phyloP scores from a whole-genome alignment of 2,797 vertebrate genomes.

The Tapera naevia region DNA sequence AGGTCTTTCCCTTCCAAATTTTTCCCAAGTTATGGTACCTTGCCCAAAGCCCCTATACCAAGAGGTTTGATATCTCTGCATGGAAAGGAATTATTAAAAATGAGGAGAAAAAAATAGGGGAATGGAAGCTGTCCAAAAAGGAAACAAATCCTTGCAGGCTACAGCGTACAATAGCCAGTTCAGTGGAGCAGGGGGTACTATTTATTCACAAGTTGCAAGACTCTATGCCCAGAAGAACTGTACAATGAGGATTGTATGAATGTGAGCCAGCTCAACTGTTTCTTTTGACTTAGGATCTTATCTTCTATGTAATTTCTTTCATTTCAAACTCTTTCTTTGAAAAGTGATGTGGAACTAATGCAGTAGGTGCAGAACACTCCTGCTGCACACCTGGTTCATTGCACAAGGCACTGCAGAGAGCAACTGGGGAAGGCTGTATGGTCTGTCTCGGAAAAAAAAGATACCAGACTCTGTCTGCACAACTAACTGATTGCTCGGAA shows the following conservation, averaged over 20 bases:
- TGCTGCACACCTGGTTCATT: not conserved
- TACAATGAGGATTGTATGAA: not conserved
- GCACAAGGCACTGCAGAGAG: not conserved
- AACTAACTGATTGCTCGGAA: not conserved
- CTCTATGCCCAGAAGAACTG: not conserved
- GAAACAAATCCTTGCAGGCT: not conserved
- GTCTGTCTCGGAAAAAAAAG: not conserved
- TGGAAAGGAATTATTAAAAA: not conserved
- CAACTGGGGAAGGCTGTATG: not conserved
- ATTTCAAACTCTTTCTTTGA: not conserved
- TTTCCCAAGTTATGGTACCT: not conserved
- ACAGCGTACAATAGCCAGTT: not conserved
- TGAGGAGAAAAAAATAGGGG: not conserved
- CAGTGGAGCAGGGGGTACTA: not conserved
- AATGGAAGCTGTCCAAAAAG: not conserved
- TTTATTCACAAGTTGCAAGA: not conserved
- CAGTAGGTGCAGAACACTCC: not conserved
- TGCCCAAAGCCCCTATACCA: not conserved
- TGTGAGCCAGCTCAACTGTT: not conserved
- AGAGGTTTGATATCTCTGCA: not conserved
- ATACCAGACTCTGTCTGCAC: not conserved
- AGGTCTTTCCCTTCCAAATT: not conserved
- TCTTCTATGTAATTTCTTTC: not conserved
- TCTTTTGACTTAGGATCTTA: not conserved
- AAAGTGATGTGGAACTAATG: not conserved